phyloP scores from a whole-genome alignment of 2,797 vertebrate genomes.

The Parauchenoglanis ngamensis region DNA sequence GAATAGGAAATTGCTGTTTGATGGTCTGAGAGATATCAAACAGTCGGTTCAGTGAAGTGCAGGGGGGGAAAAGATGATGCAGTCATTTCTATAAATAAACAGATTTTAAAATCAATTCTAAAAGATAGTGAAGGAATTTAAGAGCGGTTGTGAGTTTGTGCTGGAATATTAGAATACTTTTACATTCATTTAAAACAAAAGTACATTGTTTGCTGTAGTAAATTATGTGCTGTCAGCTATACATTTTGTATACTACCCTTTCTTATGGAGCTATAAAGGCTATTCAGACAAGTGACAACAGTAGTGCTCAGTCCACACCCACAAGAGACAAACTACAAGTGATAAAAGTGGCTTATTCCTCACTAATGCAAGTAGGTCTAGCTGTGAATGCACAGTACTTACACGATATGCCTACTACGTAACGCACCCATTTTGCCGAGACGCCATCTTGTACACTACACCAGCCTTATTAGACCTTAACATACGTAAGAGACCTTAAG shows the following conservation, averaged over 20 bases:
- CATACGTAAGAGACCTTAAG: no score
- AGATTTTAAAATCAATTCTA: neutral
- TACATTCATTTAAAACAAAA: neutral
- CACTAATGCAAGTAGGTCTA: no score
- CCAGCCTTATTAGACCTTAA: no score
- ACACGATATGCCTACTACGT: no score
- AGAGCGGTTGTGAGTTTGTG: neutral
- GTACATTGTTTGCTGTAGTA: neutral
- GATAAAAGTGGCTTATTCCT: no score
- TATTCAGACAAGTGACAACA: no score
- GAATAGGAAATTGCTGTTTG: neutral
- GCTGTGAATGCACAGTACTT: no score
- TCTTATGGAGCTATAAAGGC: neutral
- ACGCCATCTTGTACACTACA: no score
- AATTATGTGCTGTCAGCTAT: neutral
- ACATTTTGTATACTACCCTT: neutral
- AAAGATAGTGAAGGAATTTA: neutral
- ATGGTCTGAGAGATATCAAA: constrained; percentile 1
- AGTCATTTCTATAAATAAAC: neutral
- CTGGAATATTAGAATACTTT: neutral
- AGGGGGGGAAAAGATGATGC: no score
- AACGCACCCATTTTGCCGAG: no score
- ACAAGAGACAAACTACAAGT: no score
- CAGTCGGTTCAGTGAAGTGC: neutral
- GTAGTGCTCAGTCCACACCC: neutral